A percentile compares a stretch with the other conserved stretches of the same genome.
Conservation (phyloP, 1,140 invertebrate genomes). For the Thaumetopoea pityocampa region DNA sequence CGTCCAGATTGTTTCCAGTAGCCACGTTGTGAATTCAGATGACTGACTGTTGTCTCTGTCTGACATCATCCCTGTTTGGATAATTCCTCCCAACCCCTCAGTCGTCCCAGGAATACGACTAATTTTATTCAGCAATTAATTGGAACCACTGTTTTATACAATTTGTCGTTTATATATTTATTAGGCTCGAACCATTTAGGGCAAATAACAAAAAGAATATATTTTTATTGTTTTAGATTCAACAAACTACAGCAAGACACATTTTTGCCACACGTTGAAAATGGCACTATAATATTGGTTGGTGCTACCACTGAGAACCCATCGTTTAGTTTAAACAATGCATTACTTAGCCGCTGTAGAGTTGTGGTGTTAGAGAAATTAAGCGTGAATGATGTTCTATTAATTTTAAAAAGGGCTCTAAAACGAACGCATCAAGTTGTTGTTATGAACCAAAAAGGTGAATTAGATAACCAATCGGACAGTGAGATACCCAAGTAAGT, state of each 20-base stretch:
- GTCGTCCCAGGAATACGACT: too few relatives aligned
- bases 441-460: conserved; percentile 22
- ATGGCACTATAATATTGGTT: conserved; percentile 86
- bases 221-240: conserved; percentile 79
- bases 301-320: conserved; percentile 94
- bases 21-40: too few relatives aligned
- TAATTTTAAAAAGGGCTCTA: conserved; percentile 81
- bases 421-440: conserved; percentile 38
- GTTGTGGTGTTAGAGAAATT: conserved; percentile 88
- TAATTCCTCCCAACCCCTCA: too few relatives aligned
- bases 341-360: conserved; percentile 85
- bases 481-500: conserved; percentile 13
- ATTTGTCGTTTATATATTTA: too few relatives aligned
- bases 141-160: too few relatives aligned
- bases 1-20: too few relatives aligned
- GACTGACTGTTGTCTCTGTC: too few relatives aligned
- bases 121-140: too few relatives aligned
- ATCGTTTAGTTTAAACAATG: conserved; percentile 88
- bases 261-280: conserved; percentile 88
- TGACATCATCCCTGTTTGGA: too few relatives aligned
- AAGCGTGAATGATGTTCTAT: conserved; percentile 74
- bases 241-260: conserved; percentile 90
- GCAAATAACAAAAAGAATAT: too few relatives aligned
- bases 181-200: too few relatives aligned
- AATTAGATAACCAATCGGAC: neutral